A percentile compares a stretch with the other conserved stretches of the same genome.
Evolutionary conservation across 2,113 vertebrate species (phyloP).

Genomic region (Euleptes europaea): DNA sequence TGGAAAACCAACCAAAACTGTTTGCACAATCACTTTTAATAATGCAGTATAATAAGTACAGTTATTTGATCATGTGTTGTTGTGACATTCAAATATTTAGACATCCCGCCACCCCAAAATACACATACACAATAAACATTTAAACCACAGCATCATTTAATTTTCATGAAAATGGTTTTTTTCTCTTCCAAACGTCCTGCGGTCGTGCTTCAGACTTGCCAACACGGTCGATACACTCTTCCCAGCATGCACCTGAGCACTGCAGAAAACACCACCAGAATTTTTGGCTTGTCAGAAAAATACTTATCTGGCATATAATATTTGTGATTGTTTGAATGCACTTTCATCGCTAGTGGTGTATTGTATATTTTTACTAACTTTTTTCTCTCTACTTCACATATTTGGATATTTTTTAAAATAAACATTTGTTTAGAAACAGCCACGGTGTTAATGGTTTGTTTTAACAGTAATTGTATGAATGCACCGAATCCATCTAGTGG

Average conservation of each 20-base stretch:
- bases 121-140: not conserved
- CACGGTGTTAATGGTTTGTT: not conserved
- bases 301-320: not conserved
- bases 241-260: slow-evolving; percentile 96
- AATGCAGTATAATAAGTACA: slow-evolving; percentile 44
- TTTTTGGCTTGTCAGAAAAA: slow-evolving; percentile 13
- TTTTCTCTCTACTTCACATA: not conserved
- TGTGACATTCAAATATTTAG: slow-evolving; percentile 29
- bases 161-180: slow-evolving; percentile 36
- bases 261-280: slow-evolving; percentile 44
- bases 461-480: not conserved
- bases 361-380: not conserved
- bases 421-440: not conserved
- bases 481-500: not conserved
- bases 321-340: not conserved
- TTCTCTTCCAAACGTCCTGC: slow-evolving; percentile 44
- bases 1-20: slow-evolving; percentile 49
- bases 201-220: slow-evolving; percentile 78
- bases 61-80: slow-evolving; percentile 22
- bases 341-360: not conserved
- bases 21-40: slow-evolving; percentile 68
- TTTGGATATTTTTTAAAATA: not conserved
- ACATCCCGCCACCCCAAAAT: not conserved
- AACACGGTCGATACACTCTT: slow-evolving; percentile 94
- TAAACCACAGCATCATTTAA: slow-evolving; percentile 37